A percentile compares a stretch with the other conserved stretches of the same genome.
Conservation (phyloP, 2,888 invertebrate genomes). For the Drosophila pseudotakahashii region DNA sequence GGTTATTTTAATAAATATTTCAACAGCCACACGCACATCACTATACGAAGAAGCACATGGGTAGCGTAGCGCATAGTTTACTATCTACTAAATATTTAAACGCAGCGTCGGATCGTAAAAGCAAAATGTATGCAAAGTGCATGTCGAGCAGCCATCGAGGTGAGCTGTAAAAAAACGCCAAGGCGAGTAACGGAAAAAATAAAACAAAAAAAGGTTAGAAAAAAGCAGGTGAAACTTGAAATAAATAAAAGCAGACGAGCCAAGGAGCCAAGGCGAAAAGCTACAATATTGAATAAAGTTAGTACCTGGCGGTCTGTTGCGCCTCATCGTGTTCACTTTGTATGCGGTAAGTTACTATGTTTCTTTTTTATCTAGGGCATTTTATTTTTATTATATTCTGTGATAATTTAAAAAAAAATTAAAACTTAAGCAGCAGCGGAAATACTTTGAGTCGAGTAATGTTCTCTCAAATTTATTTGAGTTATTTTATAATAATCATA, state of each 20-base stretch:
- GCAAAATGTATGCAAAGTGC: conserved; percentile 77
- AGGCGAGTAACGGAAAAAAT: conserved; percentile 20
- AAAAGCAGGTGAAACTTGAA: conserved; percentile 60
- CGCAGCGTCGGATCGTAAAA: conserved; percentile 76
- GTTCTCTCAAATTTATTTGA: too few relatives aligned
- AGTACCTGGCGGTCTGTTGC: conserved; percentile 75
- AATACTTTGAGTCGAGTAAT: too few relatives aligned
- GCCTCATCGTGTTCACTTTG: conserved; percentile 60
- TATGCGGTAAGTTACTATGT: conserved; percentile 17
- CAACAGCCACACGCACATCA: conserved; percentile 35
- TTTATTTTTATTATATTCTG: neutral
- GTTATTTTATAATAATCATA: too few relatives aligned
- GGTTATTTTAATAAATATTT: conserved; percentile 44
- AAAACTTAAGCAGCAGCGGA: neutral
- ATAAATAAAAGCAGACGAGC: conserved; percentile 63
- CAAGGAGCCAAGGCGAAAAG: conserved; percentile 36
- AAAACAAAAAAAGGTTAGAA: conserved; percentile 19
- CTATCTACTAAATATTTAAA: conserved; percentile 78
- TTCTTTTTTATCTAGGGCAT: conserved; percentile 38
- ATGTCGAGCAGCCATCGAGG: conserved; percentile 78
- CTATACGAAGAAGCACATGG: conserved; percentile 6
- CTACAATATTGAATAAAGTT: conserved; percentile 79
- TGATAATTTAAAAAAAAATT: neutral
- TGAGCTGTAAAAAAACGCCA: conserved; percentile 60
- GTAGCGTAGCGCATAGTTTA: conserved; percentile 59